Evolutionary conservation across 2,797 vertebrate species (phyloP), one percentile per base, ranked within the genome.

Genomic region (Ceyx erithaca): DNA sequence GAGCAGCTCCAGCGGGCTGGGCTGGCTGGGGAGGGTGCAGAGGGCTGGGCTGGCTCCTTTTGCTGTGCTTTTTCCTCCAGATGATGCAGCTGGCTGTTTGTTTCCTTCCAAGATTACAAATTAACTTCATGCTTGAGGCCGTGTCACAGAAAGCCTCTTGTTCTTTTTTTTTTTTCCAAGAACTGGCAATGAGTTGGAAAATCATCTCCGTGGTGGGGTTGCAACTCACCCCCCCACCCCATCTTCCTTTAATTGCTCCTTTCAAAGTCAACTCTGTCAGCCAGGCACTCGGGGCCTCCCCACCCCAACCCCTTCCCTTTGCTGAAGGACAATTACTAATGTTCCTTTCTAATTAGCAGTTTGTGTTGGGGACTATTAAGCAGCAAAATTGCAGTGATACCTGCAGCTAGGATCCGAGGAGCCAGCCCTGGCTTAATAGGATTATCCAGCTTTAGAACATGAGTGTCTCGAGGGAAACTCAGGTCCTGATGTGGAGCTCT

Each of bases 271-370:
- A 54, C 80, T 62, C 86, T 13, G 45, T 13, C 91, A 85, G 78
- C 68, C 83, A 33, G 48, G 11, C 35, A 12, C 92, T 69, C 76
- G 14, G 1, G 35, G n/a, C 79, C 81, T 61, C 88, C 64, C 33
- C 69, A 67, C 54, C 73, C 77, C 59, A 28, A 8, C 88, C 52
- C 93, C 79, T 91, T 89, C 93, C 92, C 72, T 2, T 22, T 2
- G 71, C 92, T 92, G 91, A 95, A 96, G 94, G 93, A 94, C 94
- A 91, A 94, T 84, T 85, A 88, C 76, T 66, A 80, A 93, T 48
- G 78, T 75, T 88, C 92, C 91, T 92, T 93, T 83, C 87, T 95
- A 93, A 97, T 96, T 95, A 96, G 80, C 92, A 75, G 78, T 71
- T 91, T 10, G 75, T 55, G 20, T 73, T 71, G 51, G 91, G 91